Base-by-base conservation (phyloP, 2,797 vertebrate species). In the Tenualosa thibaudeaui region DNA sequence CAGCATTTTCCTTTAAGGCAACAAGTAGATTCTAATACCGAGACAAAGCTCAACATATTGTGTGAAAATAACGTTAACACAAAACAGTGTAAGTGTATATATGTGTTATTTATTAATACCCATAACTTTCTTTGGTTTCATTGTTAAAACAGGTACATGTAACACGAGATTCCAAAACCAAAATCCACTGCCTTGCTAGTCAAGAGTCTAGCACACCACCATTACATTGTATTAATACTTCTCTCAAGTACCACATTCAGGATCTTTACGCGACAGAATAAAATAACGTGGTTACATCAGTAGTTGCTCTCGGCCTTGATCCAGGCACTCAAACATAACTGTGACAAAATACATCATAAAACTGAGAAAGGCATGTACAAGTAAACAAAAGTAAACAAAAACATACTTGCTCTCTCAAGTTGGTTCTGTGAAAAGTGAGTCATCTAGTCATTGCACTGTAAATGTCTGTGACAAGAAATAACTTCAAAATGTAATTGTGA, bases 21-120 rank as follows among this genome's bases (percentile, higher is more conserved):
- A 51, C 50, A 46, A 10, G 51, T 12, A 2, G 9, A 15, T 54
- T 56, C 17, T 4, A 15, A 56, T 15, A 56, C 3, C 19, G 5
- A 56, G 54, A 56, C 54, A 60, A 60, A n/a, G 7, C 19, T 60
- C 22, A 60, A 24, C 0, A 1, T 7, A 6, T 46, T 40, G 17
- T 78, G 2, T 78, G 68, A 43, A 78, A 78, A 78, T 78, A 15
- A 46, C 19, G 17, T 22, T 75, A 15, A 78, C 37, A 78, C 13
- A 78, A 78, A 46, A 43, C 71, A 43, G 40, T 43, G 43, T 17
- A 31, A 19, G 10, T 43, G 40, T 19, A 22, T 46, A 46, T 46
- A 78, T 37, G 13, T 62, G n/a, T 62, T 78, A 46, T 78, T 78
- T 78, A 78, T 78, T 78, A 19, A 78, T 46, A 43, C 26, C 71